phyloP scores from a whole-genome alignment of 2,797 vertebrate species.

The Cyprinodon diabolis region DNA sequence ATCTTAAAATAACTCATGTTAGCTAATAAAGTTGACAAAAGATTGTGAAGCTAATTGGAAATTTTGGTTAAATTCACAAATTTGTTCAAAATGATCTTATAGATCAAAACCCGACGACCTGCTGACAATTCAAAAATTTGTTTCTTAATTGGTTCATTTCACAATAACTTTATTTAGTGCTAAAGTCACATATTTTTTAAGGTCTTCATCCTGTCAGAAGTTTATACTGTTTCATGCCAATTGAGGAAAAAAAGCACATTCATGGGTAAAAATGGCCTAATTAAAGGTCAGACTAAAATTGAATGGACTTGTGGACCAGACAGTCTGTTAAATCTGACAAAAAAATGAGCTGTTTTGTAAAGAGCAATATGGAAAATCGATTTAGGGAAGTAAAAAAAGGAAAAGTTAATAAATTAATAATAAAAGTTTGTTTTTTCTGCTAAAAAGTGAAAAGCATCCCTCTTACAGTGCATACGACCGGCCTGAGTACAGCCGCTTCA shows the following conservation, averaged over 20 bases:
- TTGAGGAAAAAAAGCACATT: neutral
- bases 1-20: too few species aligned
- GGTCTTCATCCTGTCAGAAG: too few species aligned
- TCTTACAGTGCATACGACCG: conserved; percentile 35
- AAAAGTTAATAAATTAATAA: conserved; percentile 48
- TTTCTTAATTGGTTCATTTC: too few species aligned
- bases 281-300: neutral
- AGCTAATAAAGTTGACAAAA: too few species aligned
- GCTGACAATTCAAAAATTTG: too few species aligned
- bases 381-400: neutral
- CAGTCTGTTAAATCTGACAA: neutral
- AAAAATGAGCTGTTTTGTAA: neutral
- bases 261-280: neutral
- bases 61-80: too few species aligned
- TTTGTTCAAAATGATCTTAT: too few species aligned
- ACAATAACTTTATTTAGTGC: too few species aligned
- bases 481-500: conserved; percentile 31
- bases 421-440: conserved; percentile 26
- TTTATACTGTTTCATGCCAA: too few species aligned
- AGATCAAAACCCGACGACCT: too few species aligned
- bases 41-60: too few species aligned
- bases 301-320: neutral
- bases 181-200: too few species aligned
- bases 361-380: neutral
- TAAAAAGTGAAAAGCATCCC: conserved; percentile 34